Base-by-base conservation (phyloP, 2,797 vertebrate genomes). In the Sciaenops ocellatus region DNA sequence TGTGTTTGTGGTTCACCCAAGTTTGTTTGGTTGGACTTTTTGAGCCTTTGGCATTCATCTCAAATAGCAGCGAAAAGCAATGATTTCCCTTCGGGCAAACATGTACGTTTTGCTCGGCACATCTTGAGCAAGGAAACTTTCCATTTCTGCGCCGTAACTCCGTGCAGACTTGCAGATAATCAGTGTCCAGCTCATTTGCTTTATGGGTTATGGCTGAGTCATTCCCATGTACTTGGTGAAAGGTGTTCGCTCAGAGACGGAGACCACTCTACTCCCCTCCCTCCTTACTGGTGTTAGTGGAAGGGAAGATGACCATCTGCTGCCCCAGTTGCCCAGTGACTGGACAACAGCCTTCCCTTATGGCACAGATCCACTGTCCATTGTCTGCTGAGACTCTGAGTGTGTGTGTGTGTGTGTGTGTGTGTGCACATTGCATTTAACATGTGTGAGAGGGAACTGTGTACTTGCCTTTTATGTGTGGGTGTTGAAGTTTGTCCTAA, bases 291-390 rank as follows among this genome's bases (percentile, higher is more conserved):
- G 89, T 93, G 90, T 93, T 90, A 90, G 91, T 93, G 87, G 93
- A 93, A 94, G 90, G 87, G 92, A 94, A 94, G 92, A 93, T 85
- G 92, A 92, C 93, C 94, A 94, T 95, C 93, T 95, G 94, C 91
- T 93, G 92, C 85, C 92, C 92, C 91, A 94, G 92, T 95, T 95
- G 94, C 93, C 91, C 90, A 93, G 89, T 91, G 90, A 94, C 91
- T 94, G 92, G 90, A 93, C 92, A 93, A 87, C 91, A 90, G 93
- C 91, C 86, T 86, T 92, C 86, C 89, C 85, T 92, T 90, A 91
- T 93, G 93, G 93, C 90, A 91, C 86, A 86, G 89, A 88, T 93
- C 91, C 94, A 93, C 92, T 88, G 85, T 90, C 90, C 88, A 92
- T 94, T 94, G 93, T 93, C 89, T 94, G 81, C 50, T 61, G 56